Evolutionary conservation across 2,888 invertebrate genomes (phyloP).

Genomic region (Deilephila elpenor): DNA sequence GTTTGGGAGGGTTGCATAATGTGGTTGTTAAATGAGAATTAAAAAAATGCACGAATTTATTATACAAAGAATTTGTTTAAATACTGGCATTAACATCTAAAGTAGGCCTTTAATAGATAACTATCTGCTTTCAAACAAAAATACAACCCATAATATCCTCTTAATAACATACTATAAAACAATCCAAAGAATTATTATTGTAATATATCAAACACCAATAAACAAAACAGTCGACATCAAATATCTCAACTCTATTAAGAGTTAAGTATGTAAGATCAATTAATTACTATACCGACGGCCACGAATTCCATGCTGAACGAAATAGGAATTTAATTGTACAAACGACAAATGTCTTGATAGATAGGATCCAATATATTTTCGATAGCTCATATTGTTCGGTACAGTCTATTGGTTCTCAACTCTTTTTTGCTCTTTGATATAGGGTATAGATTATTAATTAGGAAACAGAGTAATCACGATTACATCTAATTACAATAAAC

Average conservation of each 20-base stretch:
- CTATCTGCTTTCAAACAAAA: not conserved
- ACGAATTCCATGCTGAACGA: constrained; percentile 32
- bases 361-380: constrained; percentile 73
- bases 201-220: constrained; percentile 11
- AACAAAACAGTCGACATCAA: not conserved
- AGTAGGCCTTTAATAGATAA: too few species aligned
- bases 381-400: constrained; percentile 50
- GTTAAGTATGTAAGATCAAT: constrained; percentile 31
- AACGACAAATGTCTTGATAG: constrained; percentile 66
- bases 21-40: too few species aligned
- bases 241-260: constrained; percentile 28
- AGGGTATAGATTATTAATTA: too few species aligned
- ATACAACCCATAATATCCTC: not conserved
- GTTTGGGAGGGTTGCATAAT: not conserved
- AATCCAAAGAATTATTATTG: not conserved
- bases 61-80: too few species aligned
- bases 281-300: constrained; percentile 14
- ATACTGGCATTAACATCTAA: too few species aligned
- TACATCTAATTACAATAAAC: too few species aligned
- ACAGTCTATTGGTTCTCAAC: constrained; percentile 28
- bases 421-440: not conserved
- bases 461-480: too few species aligned
- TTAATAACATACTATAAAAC: not conserved
- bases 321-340: constrained; percentile 73
- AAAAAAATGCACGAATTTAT: too few species aligned